Conservation (phyloP, 2,888 invertebrate species). For the Elgonia sp. region DNA sequence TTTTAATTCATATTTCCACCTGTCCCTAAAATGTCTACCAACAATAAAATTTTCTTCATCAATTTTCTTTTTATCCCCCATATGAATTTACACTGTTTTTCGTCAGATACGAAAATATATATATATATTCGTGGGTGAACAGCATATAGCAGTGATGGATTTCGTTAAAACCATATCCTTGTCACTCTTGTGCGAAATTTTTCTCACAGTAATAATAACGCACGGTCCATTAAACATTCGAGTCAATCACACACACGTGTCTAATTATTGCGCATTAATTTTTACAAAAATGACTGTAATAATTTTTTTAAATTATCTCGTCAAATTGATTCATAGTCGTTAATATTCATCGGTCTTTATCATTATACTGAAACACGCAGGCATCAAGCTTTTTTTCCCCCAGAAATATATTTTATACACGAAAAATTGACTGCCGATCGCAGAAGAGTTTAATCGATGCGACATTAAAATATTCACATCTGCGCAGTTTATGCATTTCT, state of each 20-base stretch:
- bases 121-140: slow-evolving; percentile 26
- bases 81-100: neutral
- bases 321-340: neutral
- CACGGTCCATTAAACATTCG: slow-evolving; percentile 59
- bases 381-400: neutral
- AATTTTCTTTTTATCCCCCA: too few species aligned
- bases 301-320: neutral
- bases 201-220: slow-evolving; percentile 49
- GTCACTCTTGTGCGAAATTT: slow-evolving; percentile 72
- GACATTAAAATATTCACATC: slow-evolving; percentile 65
- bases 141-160: slow-evolving; percentile 82
- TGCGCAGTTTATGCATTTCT: slow-evolving; percentile 65
- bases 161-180: slow-evolving; percentile 84
- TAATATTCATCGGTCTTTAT: neutral
- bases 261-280: slow-evolving; percentile 52
- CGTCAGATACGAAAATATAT: neutral
- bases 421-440: neutral
- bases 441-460: slow-evolving; percentile 47
- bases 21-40: too few species aligned
- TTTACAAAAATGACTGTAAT: slow-evolving; percentile 14
- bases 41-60: too few species aligned
- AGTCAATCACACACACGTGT: slow-evolving; percentile 55
- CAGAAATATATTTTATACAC: neutral
- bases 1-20: too few species aligned
- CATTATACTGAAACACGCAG: too few species aligned